Percentiles rank a stretch among this genome's conserved stretches.
These are phyloP conservation scores for Thinocorus orbignyianus DNA, from an alignment of 2,113 vertebrate species.

Conservation along the genomic window DNA sequence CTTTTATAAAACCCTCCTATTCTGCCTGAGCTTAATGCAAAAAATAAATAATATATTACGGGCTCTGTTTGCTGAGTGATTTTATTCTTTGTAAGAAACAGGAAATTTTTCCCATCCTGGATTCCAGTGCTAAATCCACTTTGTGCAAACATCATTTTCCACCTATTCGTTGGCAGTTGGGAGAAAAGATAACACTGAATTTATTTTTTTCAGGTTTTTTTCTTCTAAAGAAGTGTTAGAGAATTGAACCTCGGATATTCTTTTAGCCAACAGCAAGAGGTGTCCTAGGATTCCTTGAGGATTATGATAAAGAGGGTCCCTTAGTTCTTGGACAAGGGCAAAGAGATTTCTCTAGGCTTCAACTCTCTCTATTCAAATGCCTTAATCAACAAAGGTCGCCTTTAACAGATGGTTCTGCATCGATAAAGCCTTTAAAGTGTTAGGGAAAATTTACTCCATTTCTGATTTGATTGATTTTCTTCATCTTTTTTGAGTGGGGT, in stretches of 20 bases:
- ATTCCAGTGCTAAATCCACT: slow-evolving; percentile 28
- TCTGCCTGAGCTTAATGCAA: slow-evolving; percentile 13
- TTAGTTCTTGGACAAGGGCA: neutral
- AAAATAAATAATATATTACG: slow-evolving; percentile 33
- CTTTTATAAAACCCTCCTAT: neutral
- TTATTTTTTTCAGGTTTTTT: slow-evolving; percentile 1
- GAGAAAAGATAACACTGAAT: neutral
- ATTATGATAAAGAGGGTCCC: neutral
- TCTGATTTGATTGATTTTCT: slow-evolving; percentile 31
- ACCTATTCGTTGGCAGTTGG: neutral
- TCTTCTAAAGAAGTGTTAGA: neutral
- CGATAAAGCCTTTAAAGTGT: neutral
- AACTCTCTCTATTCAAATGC: neutral
- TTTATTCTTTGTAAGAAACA: neutral
- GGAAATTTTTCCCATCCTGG: neutral
- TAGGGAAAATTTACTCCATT: neutral
- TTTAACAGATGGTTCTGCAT: neutral
- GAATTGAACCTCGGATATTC: neutral
- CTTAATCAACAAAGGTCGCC: neutral
- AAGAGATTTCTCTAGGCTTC: neutral
- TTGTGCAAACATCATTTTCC: slow-evolving; percentile 4
- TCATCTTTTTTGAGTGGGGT: neutral
- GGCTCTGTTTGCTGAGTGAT: slow-evolving; percentile 11
- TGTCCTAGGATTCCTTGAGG: neutral
- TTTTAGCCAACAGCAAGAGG: neutral